Evolutionary conservation across 2,797 vertebrate genomes (phyloP).

Genomic region (Mormyrops attenuatus): DNA sequence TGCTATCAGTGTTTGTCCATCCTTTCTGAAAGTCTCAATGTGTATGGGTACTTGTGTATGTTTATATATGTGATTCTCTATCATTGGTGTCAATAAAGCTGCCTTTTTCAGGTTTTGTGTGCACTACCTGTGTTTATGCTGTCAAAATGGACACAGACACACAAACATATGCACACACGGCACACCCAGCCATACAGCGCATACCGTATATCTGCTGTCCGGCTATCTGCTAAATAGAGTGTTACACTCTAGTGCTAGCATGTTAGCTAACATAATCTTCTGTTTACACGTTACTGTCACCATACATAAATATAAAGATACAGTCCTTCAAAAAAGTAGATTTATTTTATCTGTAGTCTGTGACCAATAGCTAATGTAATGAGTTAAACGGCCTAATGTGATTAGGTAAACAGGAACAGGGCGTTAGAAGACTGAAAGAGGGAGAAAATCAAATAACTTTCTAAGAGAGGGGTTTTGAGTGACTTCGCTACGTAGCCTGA

Average conservation of each 20-base stretch:
- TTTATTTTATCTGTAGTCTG: not conserved
- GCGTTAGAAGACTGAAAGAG: not conserved
- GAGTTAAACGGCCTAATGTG: not conserved
- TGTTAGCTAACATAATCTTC: not conserved
- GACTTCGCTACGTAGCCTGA: not conserved
- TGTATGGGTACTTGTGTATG: not conserved
- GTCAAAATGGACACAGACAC: not conserved
- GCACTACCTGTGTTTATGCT: not conserved
- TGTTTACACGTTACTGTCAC: not conserved
- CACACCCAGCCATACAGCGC: not conserved
- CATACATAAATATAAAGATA: not conserved
- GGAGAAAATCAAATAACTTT: not conserved
- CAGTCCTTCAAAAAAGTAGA: not conserved
- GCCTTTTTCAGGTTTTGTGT: not conserved
- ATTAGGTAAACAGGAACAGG: not conserved
- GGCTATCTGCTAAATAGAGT: not conserved
- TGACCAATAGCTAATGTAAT: not conserved
- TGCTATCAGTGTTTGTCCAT: not conserved
- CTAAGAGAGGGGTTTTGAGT: not conserved
- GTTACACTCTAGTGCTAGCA: not conserved
- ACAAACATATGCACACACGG: not conserved
- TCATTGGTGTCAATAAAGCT: not conserved
- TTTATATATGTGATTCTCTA: not conserved
- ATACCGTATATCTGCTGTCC: not conserved
- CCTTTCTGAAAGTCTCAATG: not conserved